Base-by-base conservation (phyloP, 2,797 vertebrate species). In the Sciurus vulgaris region DNA sequence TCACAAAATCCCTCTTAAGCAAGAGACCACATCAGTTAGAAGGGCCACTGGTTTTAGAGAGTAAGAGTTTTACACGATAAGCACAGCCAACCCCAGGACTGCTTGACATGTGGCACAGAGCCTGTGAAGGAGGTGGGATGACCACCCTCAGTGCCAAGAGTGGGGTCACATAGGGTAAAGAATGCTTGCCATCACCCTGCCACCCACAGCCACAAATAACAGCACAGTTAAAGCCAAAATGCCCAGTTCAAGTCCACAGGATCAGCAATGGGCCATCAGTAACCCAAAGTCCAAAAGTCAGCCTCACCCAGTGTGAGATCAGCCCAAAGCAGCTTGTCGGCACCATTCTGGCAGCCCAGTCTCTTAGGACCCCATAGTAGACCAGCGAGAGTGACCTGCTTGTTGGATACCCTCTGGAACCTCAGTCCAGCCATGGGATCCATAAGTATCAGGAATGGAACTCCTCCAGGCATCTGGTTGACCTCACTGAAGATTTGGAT, bases 301-400 rank as follows among this genome's bases (percentile, higher is more conserved):
- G 41, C 15, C 44, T 81, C 5, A 41, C 13, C 59, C 70, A 33
- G 1, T 30, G 7, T 15, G 0, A 77, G 7, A 65, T 69, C 59
- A 47, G 51, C 33, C 22, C 51, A 59, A 14, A 49, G 44, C 72
- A 89, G 85, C 20, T 18, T n/a, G 30, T 70, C 54, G 30, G 54
- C 4, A 44, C 76, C 63, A 47, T n/a, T 56, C 26, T 22, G 14
- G 56, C 83, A 49, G 28, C 30, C 77, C n/a, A 44, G 0, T 49
- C 7, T 61, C 67, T 10, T 15, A 2, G 1, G 3, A 41, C 1
- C 56, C 14, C 1, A 17, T 61, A 22, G 24, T 47, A 44, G 9
- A 24, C 7, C 41, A 56, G 18, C 24, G 67, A 41, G 65, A 67
- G 14, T 30, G 15, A 17, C 11, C 38, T 78, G 24, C 72, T 77